Percentiles rank a stretch among this genome's conserved stretches.
Evolutionary conservation across 1,140 invertebrate genomes (phyloP).

Genomic region (Drosophila kikkawai): DNA sequence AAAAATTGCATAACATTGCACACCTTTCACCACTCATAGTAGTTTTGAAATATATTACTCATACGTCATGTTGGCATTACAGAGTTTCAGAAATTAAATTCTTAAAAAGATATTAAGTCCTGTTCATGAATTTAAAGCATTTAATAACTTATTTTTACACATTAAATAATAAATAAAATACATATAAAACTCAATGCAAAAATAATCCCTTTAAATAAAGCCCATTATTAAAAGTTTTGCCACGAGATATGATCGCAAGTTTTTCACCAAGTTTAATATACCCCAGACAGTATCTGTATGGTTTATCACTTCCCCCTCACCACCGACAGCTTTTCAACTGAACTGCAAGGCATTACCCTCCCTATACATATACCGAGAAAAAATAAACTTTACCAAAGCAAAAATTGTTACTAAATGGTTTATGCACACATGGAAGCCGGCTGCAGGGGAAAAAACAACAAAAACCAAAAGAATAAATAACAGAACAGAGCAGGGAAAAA

Average conservation of each 20-base stretch:
- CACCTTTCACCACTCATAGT: no score
- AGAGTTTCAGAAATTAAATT: neutral
- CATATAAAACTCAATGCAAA: neutral
- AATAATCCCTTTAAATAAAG: neutral
- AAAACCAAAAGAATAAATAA: constrained; percentile 24
- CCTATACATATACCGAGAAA: constrained; percentile 24
- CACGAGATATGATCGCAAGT: constrained; percentile 17
- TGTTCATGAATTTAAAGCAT: neutral
- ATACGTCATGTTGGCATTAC: neutral
- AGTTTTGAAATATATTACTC: neutral
- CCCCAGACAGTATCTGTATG: constrained; percentile 23
- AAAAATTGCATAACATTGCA: no score
- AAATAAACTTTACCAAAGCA: constrained; percentile 68
- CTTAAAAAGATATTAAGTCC: neutral
- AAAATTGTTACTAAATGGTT: constrained; percentile 77
- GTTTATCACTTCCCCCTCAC: constrained; percentile 20
- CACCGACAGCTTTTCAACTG: neutral
- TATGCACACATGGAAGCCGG: constrained; percentile 72
- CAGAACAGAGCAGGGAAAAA: constrained; percentile 15
- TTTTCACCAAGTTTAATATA: constrained; percentile 16
- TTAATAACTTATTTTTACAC: no score
- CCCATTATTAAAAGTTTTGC: constrained; percentile 4
- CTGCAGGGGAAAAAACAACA: constrained; percentile 1
- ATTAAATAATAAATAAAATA: neutral
- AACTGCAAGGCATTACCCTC: constrained; percentile 18